These are phyloP conservation scores for Columba janthina DNA, from an alignment of 2,113 vertebrate genomes.

Conservation along the genomic window DNA sequence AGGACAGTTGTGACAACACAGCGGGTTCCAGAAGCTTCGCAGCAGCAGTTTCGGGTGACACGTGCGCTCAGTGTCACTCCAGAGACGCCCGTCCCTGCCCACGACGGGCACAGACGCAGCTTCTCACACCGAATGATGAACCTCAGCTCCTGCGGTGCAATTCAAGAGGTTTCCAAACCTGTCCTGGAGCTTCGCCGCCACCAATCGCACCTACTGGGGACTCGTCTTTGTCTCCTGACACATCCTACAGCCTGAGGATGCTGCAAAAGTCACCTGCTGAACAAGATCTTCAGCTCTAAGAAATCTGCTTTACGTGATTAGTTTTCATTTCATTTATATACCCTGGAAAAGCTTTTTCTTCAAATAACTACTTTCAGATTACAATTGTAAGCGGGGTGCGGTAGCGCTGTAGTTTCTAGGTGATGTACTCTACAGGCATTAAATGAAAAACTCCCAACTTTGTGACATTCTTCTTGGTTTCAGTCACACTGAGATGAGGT, in stretches of 20 bases:
- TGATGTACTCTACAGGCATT: neutral
- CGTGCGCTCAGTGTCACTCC: too few relatives aligned
- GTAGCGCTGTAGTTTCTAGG: neutral
- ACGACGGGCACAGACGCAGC: rapidly evolving
- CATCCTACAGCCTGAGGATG: rapidly evolving
- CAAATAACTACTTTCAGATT: too few relatives aligned
- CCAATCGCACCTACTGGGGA: too few relatives aligned
- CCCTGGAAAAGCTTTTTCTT: rapidly evolving
- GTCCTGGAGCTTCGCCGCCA: neutral
- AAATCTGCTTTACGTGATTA: neutral
- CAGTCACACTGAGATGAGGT: rapidly evolving
- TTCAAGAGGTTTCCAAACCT: neutral
- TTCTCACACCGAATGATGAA: rapidly evolving
- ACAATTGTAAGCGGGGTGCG: rapidly evolving
- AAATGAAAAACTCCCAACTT: neutral
- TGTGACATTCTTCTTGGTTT: neutral
- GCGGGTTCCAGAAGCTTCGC: neutral
- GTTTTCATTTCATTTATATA: neutral
- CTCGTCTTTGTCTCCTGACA: neutral
- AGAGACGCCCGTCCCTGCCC: neutral
- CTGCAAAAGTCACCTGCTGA: neutral
- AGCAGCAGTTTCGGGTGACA: neutral
- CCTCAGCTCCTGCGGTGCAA: rapidly evolving
- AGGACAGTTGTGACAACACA: neutral
- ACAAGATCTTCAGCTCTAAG: neutral